These are phyloP conservation scores for Pristionchus exspectatus DNA, from an alignment of 2,888 invertebrate genomes.

Conservation along the genomic window DNA sequence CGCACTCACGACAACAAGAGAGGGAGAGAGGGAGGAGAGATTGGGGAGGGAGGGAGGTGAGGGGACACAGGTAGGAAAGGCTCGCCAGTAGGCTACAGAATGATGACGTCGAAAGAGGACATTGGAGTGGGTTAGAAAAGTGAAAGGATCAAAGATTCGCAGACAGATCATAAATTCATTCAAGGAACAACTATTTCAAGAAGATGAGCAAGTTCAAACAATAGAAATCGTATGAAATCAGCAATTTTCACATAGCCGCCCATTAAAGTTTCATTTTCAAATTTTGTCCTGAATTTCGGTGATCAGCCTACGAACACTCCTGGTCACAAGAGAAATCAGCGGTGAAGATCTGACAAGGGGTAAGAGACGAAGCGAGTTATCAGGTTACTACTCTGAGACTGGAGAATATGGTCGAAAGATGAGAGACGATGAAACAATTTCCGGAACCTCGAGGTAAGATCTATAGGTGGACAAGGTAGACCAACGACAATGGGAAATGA, in stretches of 20 bases:
- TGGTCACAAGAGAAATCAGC: not conserved
- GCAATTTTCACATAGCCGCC: too few relatives aligned
- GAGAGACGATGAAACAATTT: not conserved
- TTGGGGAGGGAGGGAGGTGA: conserved; percentile 16
- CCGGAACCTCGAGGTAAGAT: not conserved
- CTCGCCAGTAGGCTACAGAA: not conserved
- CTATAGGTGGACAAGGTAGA: too few relatives aligned
- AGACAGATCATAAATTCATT: too few relatives aligned
- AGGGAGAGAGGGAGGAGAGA: conserved; percentile 10
- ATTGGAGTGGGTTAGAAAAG: not conserved
- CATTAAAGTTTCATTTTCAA: too few relatives aligned
- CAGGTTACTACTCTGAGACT: not conserved
- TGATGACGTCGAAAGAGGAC: not conserved
- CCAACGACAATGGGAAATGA: too few relatives aligned
- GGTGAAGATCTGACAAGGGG: not conserved
- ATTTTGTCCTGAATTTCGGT: not conserved
- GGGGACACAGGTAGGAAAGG: conserved; percentile 43
- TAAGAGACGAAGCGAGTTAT: not conserved
- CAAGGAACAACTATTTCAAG: too few relatives aligned
- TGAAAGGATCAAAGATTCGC: not conserved
- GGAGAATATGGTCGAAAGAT: not conserved
- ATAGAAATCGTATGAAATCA: too few relatives aligned
- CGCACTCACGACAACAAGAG: conserved; percentile 43
- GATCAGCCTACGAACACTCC: not conserved
- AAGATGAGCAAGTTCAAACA: too few relatives aligned